Conservation (phyloP, 2,113 vertebrate genomes). For the Chrysochloris asiatica region DNA sequence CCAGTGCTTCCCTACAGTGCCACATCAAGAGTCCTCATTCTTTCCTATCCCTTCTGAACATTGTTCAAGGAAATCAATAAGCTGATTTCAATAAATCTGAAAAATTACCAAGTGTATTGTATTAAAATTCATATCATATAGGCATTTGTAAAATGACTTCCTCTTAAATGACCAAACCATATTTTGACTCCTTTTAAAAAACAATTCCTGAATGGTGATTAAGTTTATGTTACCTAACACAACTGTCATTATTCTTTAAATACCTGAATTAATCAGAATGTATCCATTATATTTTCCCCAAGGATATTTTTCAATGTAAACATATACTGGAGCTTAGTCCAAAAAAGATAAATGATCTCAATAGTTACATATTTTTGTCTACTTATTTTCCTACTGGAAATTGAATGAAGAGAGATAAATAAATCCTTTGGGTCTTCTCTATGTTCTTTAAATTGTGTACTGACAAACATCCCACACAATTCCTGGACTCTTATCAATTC, state of each 20-base stretch:
- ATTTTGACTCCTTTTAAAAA: slow-evolving; percentile 38
- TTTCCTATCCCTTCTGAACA: no score
- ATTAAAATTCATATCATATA: slow-evolving; percentile 47
- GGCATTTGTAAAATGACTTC: slow-evolving; percentile 36
- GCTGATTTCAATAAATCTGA: slow-evolving; percentile 54
- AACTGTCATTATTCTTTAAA: slow-evolving; percentile 1
- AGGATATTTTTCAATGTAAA: slow-evolving; percentile 30
- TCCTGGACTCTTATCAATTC: background rate
- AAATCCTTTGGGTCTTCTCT: background rate
- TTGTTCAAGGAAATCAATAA: slow-evolving; percentile 39
- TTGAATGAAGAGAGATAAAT: background rate
- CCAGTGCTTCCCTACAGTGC: no score
- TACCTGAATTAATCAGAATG: slow-evolving; percentile 36
- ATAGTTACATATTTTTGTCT: no score
- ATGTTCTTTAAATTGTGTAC: background rate
- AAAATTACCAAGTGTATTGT: slow-evolving; percentile 46
- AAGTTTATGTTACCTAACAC: background rate
- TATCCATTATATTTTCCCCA: background rate
- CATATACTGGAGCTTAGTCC: background rate
- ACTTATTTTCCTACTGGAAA: slow-evolving; percentile 21
- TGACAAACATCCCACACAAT: background rate
- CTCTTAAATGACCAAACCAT: slow-evolving; percentile 42
- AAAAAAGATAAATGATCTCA: background rate
- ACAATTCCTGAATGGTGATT: background rate
- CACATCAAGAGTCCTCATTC: no score